These are phyloP conservation scores for Dicaeum eximium DNA, from an alignment of 2,113 vertebrate species.

Conservation along the genomic window DNA sequence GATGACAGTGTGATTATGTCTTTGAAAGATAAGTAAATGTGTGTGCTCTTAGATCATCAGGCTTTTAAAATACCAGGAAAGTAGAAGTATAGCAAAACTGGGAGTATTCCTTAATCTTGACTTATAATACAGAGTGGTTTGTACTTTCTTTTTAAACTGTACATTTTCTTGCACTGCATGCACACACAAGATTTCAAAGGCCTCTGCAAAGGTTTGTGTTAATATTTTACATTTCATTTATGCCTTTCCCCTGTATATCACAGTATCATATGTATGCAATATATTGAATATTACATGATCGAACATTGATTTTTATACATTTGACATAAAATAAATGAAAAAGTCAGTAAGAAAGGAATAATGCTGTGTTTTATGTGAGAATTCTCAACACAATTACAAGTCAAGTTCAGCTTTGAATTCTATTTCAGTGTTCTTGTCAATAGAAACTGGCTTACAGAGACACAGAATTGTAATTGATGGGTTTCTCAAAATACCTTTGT, in stretches of 20 bases:
- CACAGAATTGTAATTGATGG: slow-evolving; percentile 13
- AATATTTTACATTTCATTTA: slow-evolving; percentile 9
- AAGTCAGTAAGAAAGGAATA: background rate
- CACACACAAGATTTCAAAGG: background rate
- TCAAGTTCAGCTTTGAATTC: background rate
- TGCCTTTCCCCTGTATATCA: background rate
- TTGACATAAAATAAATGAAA: background rate
- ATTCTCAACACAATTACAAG: background rate
- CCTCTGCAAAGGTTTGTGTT: background rate
- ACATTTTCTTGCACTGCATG: background rate
- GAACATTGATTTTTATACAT: background rate
- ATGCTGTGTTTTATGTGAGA: background rate
- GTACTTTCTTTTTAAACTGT: background rate
- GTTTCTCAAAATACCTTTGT: slow-evolving; percentile 43
- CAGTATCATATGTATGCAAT: background rate
- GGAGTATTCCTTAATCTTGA: slow-evolving; percentile 44
- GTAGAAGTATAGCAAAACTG: slow-evolving; percentile 50
- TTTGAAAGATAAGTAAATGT: slow-evolving; percentile 79
- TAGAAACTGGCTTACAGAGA: slow-evolving; percentile 7
- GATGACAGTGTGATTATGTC: slow-evolving; percentile 83
- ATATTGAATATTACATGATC: background rate
- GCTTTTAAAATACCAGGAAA: slow-evolving; percentile 76
- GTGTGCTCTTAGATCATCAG: slow-evolving; percentile 76
- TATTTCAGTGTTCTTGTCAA: slow-evolving; percentile 11
- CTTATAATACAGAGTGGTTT: background rate